A percentile compares a stretch with the other conserved stretches of the same genome.
phyloP scores from a whole-genome alignment of 2,888 invertebrate species.

The Lapara coniferarum region DNA sequence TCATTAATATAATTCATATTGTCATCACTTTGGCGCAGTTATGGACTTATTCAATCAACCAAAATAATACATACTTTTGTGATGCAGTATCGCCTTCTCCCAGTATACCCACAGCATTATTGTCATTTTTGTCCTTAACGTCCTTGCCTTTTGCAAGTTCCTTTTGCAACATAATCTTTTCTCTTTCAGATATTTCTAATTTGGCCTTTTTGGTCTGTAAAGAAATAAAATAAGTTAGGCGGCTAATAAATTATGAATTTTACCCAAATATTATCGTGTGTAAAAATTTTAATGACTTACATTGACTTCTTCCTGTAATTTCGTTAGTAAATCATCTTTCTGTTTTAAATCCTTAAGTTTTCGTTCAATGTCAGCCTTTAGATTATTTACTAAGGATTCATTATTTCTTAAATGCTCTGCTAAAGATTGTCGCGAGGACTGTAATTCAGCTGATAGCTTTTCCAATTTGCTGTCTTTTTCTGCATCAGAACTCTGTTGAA shows the following conservation, averaged over 20 bases:
- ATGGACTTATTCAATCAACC: not conserved
- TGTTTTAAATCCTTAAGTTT: conserved; percentile 70
- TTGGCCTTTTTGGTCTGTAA: conserved; percentile 71
- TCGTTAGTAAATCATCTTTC: conserved; percentile 66
- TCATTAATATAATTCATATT: too few relatives aligned
- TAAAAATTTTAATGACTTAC: conserved; percentile 43
- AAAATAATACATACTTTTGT: conserved; percentile 56
- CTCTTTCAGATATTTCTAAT: conserved; percentile 69
- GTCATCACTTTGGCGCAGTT: not conserved
- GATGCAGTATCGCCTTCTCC: conserved; percentile 65
- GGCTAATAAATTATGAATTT: not conserved
- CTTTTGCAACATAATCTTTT: conserved; percentile 68
- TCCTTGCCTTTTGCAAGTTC: conserved; percentile 60
- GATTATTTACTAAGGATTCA: conserved; percentile 64
- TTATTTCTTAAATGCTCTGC: conserved; percentile 64
- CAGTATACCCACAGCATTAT: conserved; percentile 61
- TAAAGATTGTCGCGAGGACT: conserved; percentile 64
- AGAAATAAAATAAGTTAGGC: not conserved
- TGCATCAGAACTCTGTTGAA: conserved; percentile 68
- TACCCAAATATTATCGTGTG: too few relatives aligned
- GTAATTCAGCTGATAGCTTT: conserved; percentile 71
- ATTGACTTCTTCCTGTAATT: conserved; percentile 73
- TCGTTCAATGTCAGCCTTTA: conserved; percentile 67
- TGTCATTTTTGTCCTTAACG: conserved; percentile 71
- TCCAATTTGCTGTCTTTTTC: conserved; percentile 74